These are phyloP conservation scores for Channa maculata DNA, from an alignment of 2,113 vertebrate genomes.

Conservation along the genomic window DNA sequence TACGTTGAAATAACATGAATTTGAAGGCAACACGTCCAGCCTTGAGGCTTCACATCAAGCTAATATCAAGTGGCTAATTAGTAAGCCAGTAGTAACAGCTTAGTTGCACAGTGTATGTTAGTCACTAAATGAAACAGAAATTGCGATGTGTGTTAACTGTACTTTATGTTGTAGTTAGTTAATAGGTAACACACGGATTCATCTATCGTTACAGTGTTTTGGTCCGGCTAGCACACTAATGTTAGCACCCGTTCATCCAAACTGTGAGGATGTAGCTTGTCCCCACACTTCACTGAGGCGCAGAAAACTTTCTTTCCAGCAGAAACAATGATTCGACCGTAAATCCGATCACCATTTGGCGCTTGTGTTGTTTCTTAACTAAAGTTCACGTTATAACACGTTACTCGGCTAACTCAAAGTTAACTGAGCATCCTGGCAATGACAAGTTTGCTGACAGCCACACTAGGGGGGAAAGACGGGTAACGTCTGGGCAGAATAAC, in stretches of 20 bases:
- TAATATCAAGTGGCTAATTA: conserved; percentile 60
- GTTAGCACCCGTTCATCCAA: conserved; percentile 62
- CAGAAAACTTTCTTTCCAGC: conserved; percentile 68
- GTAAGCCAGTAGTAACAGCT: conserved; percentile 16
- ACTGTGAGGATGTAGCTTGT: conserved; percentile 63
- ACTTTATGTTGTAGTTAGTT: not conserved
- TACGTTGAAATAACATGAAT: conserved; percentile 23
- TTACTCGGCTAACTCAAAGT: conserved; percentile 59
- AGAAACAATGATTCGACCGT: not conserved
- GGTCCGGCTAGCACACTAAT: conserved; percentile 37
- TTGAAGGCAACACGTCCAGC: conserved; percentile 17
- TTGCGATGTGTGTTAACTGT: not conserved
- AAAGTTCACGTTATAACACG: not conserved
- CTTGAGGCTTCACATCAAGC: conserved; percentile 44
- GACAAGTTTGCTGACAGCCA: conserved; percentile 72
- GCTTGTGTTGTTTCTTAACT: not conserved
- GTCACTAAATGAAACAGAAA: too few relatives aligned
- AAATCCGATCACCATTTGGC: conserved; percentile 10
- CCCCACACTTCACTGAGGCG: conserved; percentile 23
- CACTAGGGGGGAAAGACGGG: conserved; percentile 53
- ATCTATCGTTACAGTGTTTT: conserved; percentile 18
- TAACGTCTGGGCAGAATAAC: conserved; percentile 32
- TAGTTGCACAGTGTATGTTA: not conserved
- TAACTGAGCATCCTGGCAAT: conserved; percentile 74
- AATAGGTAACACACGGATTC: not conserved